phyloP scores from a whole-genome alignment of 2,113 vertebrate species.

The cat (Felis catus) region DNA sequence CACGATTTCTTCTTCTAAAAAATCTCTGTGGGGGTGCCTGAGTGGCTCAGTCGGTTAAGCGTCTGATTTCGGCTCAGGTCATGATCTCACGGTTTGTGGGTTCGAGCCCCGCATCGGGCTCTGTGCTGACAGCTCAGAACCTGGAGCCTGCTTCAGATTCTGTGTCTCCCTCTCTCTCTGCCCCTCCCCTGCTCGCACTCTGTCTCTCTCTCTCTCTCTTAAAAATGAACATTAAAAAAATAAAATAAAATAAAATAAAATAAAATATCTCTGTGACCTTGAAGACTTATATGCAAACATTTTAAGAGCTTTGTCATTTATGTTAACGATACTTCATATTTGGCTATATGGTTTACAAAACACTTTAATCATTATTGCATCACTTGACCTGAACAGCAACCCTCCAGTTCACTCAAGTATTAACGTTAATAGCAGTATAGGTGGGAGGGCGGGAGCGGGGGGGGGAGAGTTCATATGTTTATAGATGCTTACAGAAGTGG shows the following conservation, averaged over 20 bases:
- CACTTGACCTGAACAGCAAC: background rate
- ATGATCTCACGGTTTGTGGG: no score
- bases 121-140: no score
- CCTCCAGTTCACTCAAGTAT: background rate
- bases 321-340: background rate
- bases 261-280: background rate
- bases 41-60: no score
- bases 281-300: background rate
- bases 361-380: background rate
- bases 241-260: no score
- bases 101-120: no score
- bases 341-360: background rate
- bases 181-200: no score
- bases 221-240: no score
- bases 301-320: background rate
- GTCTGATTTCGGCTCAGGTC: no score
- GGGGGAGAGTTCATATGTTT: background rate
- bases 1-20: background rate
- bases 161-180: no score
- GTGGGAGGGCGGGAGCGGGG: fast-evolving
- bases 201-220: no score
- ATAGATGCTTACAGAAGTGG: background rate
- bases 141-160: no score
- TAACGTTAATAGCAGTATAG: background rate
- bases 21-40: no score